Evolutionary conservation across 64 coral and sea anemone genomes (phyloP), one percentile per base, ranked within the genome.

Genomic region (Hydrozoanthus tunicans): DNA sequence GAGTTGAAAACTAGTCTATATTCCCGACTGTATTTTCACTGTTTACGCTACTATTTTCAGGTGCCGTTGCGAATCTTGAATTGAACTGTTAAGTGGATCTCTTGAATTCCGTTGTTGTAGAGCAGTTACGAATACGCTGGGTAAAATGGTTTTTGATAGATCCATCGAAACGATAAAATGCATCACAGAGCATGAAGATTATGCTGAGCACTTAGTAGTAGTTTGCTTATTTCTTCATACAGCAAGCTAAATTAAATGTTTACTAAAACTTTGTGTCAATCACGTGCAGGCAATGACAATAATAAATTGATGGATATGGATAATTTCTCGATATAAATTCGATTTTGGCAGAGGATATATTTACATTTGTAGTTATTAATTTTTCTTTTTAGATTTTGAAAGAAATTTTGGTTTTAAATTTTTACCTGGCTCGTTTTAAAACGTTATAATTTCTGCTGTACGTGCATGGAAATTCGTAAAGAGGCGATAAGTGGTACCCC

Each of bases 401-500:
- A 1, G 60, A 62, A 62, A 62, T 62, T 62, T 8, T 13, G 63
- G 10, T 65, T 65, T 65, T 65, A 65, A 65, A 65, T 65, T 79
- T 43, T 43, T 43, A 79, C 77, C 15, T 17, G 5, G 56, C 56
- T 58, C 8, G 51, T 65, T 65, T 65, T 65, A 65, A 43, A 43
- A 1, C 32, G 2, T 43, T 43, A 43, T 65, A 11, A 65, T 65
- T 65, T 65, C 63, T 65, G 63, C 4, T 65, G 63, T 65, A 65
- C 63, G 63, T 65, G 63, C 63, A 65, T 1, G 32, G 32, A 43
- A 43, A 43, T 43, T 43, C 32, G 32, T 43, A 43, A 43, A 43
- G 32, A 43, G 32, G 32, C 32, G 32, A 43, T 92, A 55, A 72
- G 53, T 67, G 91, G 91, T 9, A 70, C 81, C 61, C 81, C 91